A percentile compares a stretch with the other conserved stretches of the same genome.
phyloP scores from a whole-genome alignment of 2,113 vertebrate species.

The Hoplias malabaricus region DNA sequence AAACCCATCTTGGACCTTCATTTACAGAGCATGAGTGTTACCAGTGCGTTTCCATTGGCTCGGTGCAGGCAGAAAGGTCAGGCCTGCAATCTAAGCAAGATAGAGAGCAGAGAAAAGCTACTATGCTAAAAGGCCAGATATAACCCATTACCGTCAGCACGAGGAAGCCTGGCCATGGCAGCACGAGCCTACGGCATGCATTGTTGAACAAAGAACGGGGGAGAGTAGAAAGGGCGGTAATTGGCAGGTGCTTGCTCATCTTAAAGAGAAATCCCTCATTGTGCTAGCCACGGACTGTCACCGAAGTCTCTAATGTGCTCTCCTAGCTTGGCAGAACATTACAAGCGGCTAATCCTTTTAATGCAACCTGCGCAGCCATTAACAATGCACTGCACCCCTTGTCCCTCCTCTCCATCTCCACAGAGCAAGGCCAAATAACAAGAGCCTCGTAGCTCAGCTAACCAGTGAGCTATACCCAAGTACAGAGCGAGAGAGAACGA shows the following conservation, averaged over 20 bases:
- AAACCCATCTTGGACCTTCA: neutral
- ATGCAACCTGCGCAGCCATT: conserved; percentile 46
- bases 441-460: conserved; percentile 26
- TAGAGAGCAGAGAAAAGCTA: neutral
- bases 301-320: conserved; percentile 38
- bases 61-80: neutral
- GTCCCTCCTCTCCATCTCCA: conserved; percentile 25
- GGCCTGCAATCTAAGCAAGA: neutral
- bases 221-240: conserved; percentile 26
- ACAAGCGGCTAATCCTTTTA: conserved; percentile 56
- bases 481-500: conserved; percentile 1
- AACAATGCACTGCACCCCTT: conserved; percentile 26
- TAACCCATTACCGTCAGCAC: neutral
- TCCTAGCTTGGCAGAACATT: conserved; percentile 36
- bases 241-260: conserved; percentile 36
- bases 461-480: conserved; percentile 10
- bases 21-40: neutral
- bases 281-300: conserved; percentile 20
- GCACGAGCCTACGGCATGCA: neutral
- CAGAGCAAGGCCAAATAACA: conserved; percentile 14
- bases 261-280: conserved; percentile 37
- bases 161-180: neutral
- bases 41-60: neutral
- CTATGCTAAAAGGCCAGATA: neutral
- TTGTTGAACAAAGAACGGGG: conserved; percentile 3